Conservation (phyloP, 2,888 invertebrate species). For the Andrena haemorrhoa region DNA sequence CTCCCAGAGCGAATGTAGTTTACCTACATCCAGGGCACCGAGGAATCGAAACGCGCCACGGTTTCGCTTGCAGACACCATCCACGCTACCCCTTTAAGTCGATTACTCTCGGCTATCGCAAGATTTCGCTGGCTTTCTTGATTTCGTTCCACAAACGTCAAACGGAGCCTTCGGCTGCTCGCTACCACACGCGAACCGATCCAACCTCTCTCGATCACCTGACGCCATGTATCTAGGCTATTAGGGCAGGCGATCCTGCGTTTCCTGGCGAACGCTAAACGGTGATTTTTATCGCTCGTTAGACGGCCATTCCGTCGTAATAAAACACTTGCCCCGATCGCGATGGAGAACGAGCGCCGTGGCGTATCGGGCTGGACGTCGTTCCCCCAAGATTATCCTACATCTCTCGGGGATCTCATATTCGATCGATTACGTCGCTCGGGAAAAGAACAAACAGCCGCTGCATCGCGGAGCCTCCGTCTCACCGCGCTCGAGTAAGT, state of each 20-base stretch:
- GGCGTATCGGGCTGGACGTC: constrained; percentile 9
- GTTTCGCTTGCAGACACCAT: constrained; percentile 18
- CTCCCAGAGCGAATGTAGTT: background rate
- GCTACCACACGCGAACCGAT: constrained; percentile 29
- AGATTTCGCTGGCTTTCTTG: constrained; percentile 34
- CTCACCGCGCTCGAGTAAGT: constrained; percentile 1
- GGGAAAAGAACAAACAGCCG: background rate
- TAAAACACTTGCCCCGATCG: constrained; percentile 10
- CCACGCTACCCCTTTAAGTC: constrained; percentile 19
- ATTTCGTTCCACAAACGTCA: constrained; percentile 54
- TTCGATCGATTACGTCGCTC: constrained; percentile 1
- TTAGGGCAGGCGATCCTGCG: constrained; percentile 49
- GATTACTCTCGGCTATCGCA: background rate
- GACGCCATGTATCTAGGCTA: constrained; percentile 51
- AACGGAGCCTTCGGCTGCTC: constrained; percentile 11
- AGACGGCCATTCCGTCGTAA: constrained; percentile 33
- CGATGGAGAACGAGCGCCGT: constrained; percentile 5
- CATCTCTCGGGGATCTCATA: constrained; percentile 18
- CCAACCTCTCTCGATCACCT: constrained; percentile 20
- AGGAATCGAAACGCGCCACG: background rate
- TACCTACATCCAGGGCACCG: background rate
- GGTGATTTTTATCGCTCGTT: constrained; percentile 46
- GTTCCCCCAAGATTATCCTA: background rate
- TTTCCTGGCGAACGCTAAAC: constrained; percentile 30
- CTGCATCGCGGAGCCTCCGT: background rate